phyloP scores from a whole-genome alignment of 2,888 invertebrate genomes.

The Cerastis leucographa region DNA sequence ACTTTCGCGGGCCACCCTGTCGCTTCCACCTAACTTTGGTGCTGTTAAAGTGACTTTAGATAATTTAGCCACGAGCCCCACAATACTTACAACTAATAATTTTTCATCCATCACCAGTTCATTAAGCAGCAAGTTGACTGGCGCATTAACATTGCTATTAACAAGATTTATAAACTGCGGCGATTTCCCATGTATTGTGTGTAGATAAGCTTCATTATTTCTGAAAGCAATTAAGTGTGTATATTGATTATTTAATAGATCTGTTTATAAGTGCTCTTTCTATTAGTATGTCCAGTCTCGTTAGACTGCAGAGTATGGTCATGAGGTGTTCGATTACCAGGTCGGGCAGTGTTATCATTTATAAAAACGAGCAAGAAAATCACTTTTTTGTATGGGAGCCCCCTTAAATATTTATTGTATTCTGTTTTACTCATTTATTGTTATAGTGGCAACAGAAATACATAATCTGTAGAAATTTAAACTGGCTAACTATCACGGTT shows the following conservation, averaged over 20 bases:
- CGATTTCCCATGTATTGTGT: slow-evolving; percentile 68
- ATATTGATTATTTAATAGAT: slow-evolving; percentile 2
- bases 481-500: too few relatives aligned
- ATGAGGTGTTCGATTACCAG: too few relatives aligned
- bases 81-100: slow-evolving; percentile 78
- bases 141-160: slow-evolving; percentile 69
- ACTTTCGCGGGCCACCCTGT: too few relatives aligned
- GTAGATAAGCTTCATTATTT: slow-evolving; percentile 73
- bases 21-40: too few relatives aligned
- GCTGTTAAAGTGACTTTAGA: neutral
- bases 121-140: slow-evolving; percentile 73
- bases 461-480: too few relatives aligned
- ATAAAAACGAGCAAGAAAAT: too few relatives aligned
- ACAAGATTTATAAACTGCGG: slow-evolving; percentile 71
- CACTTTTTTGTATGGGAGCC: too few relatives aligned
- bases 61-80: neutral
- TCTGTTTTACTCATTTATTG: too few relatives aligned
- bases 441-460: too few relatives aligned
- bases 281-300: neutral
- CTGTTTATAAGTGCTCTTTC: slow-evolving; percentile 10
- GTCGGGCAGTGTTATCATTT: too few relatives aligned
- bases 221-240: slow-evolving; percentile 70
- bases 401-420: too few relatives aligned
- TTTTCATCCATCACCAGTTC: slow-evolving; percentile 75
- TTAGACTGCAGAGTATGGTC: too few relatives aligned